These are phyloP conservation scores for Thamnophis sirtalis DNA, from an alignment of 2,113 vertebrate species.

Conservation along the genomic window DNA sequence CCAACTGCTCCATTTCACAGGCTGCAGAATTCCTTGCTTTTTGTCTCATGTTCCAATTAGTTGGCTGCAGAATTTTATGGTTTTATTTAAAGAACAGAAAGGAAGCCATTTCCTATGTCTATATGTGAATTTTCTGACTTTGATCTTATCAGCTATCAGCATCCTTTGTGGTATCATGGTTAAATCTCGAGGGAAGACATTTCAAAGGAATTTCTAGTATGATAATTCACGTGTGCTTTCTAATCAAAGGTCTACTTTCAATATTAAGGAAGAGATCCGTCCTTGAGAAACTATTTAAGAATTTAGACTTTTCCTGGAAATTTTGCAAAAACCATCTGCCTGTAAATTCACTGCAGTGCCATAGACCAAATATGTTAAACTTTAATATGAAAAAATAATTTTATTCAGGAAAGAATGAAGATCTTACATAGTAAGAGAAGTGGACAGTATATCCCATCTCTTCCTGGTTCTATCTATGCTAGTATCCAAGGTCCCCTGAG, in stretches of 20 bases:
- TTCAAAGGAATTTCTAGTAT: background rate
- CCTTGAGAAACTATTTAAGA: background rate
- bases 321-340: background rate
- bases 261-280: background rate
- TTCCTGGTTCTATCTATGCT: background rate
- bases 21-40: background rate
- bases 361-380: background rate
- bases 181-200: background rate
- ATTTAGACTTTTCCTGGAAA: background rate
- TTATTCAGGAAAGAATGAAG: background rate
- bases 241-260: background rate
- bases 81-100: background rate
- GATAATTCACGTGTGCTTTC: background rate
- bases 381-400: background rate
- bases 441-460: background rate
- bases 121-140: background rate
- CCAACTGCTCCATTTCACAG: background rate
- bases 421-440: background rate
- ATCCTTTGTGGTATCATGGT: background rate
- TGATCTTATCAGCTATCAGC: background rate
- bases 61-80: background rate
- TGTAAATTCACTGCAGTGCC: background rate
- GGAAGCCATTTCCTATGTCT: background rate
- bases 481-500: too few species aligned
- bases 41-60: background rate